phyloP scores from a whole-genome alignment of 2,888 invertebrate species.

The Plusia festucae region DNA sequence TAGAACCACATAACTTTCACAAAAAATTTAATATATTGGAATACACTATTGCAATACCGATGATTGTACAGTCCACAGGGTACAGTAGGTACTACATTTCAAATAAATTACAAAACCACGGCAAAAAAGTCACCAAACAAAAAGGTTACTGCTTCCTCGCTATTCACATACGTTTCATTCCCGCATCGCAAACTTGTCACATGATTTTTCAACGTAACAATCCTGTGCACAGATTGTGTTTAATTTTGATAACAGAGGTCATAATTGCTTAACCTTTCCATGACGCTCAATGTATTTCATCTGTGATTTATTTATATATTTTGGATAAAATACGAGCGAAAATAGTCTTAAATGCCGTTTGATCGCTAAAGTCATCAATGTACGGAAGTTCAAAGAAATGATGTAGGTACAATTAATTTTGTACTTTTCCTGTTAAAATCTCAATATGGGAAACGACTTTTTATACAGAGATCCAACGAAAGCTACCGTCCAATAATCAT shows the following conservation, averaged over 20 bases:
- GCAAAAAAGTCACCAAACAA: background rate
- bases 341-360: background rate
- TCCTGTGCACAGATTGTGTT: background rate
- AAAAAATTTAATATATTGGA: background rate
- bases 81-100: too few relatives aligned
- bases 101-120: background rate
- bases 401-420: too few relatives aligned
- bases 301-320: background rate
- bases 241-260: conserved; percentile 3
- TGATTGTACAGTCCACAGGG: too few relatives aligned
- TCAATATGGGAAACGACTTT: background rate
- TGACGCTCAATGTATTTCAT: background rate
- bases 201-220: background rate
- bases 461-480: background rate
- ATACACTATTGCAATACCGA: too few relatives aligned
- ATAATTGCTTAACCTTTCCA: background rate
- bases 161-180: conserved; percentile 4
- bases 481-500: conserved; percentile 36
- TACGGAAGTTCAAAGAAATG: too few relatives aligned
- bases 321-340: background rate
- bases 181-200: background rate
- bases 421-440: conserved; percentile 4
- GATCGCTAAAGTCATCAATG: too few relatives aligned
- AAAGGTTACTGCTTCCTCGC: background rate
- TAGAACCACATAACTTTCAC: background rate